Conservation (phyloP, 2,888 invertebrate species). For the Orthosia incerta region DNA sequence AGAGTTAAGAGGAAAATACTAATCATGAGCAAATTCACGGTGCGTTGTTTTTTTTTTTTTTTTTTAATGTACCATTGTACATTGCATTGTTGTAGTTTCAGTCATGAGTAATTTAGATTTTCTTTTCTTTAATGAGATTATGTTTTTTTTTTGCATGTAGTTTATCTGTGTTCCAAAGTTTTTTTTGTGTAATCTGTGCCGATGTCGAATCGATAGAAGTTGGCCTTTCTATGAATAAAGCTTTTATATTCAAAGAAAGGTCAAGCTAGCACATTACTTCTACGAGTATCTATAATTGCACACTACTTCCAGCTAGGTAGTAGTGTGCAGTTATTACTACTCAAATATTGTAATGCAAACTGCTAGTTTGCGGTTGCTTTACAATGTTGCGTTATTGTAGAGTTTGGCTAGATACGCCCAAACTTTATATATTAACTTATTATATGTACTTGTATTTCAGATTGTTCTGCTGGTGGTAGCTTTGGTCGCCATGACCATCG, state of each 20-base stretch:
- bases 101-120: no score
- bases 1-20: constrained; percentile 47
- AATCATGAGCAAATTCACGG: constrained; percentile 75
- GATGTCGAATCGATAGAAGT: not conserved
- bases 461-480: constrained; percentile 75
- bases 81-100: no score
- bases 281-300: no score
- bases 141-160: not conserved
- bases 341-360: not conserved
- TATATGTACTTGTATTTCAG: constrained; percentile 75
- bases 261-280: no score
- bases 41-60: constrained; percentile 55
- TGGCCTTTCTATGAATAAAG: no score
- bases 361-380: no score
- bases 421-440: no score
- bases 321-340: not conserved
- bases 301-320: no score
- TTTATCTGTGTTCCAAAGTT: not conserved
- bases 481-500: constrained; percentile 73
- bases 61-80: not conserved
- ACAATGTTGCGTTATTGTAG: no score
- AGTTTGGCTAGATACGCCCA: no score
- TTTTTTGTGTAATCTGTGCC: not conserved
- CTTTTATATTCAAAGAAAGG: no score
- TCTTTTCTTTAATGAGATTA: no score